phyloP scores from a whole-genome alignment of 1,140 invertebrate genomes.

The Drusus annulatus region DNA sequence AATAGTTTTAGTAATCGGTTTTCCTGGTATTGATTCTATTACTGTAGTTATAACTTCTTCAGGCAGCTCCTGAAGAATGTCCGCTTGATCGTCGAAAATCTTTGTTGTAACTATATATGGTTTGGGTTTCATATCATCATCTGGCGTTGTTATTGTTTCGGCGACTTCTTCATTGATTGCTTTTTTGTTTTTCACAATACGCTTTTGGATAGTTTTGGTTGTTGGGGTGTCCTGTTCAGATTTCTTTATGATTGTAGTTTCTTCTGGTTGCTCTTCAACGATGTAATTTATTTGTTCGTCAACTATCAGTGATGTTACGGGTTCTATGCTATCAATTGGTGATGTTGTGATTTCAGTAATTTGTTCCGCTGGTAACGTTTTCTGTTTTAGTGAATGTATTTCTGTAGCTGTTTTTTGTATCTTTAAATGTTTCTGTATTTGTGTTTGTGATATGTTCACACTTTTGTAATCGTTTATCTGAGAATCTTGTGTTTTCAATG shows the following conservation, averaged over 20 bases:
- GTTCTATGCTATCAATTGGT: conserved; percentile 55
- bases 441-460: conserved; percentile 11
- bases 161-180: neutral
- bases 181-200: neutral
- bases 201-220: neutral
- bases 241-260: neutral
- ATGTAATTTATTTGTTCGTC: conserved; percentile 49
- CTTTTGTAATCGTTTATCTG: neutral
- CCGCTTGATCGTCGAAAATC: neutral
- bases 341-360: conserved; percentile 60
- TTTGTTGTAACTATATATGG: neutral
- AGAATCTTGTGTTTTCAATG: conserved; percentile 14
- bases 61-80: conserved; percentile 27
- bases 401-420: neutral
- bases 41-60: conserved; percentile 44
- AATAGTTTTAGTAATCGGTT: neutral
- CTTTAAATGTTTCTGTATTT: conserved; percentile 42
- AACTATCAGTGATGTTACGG: conserved; percentile 57
- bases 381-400: conserved; percentile 58
- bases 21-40: neutral
- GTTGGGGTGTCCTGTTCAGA: neutral
- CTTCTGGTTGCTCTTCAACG: conserved; percentile 6
- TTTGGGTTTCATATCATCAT: neutral
- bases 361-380: conserved; percentile 60
- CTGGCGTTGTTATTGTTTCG: neutral